Base-by-base conservation (phyloP, 2,113 vertebrate species). In the Cyanistes caeruleus region DNA sequence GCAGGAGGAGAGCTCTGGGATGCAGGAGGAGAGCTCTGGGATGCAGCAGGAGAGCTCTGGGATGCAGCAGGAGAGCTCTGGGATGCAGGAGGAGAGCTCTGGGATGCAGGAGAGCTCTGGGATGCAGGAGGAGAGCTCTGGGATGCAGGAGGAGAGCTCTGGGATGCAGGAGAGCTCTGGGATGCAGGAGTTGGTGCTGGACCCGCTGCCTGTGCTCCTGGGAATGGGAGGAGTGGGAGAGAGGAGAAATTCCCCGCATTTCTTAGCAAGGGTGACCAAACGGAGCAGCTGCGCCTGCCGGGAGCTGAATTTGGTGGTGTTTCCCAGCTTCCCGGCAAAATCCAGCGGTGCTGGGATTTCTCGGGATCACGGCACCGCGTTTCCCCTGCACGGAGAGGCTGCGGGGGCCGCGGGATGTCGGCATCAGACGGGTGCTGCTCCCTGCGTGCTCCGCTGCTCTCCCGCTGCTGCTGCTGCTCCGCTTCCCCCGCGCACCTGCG, bases 311-410 rank as follows among this genome's bases (percentile, higher is more conserved):
- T 2, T 23, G 4, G 19, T 2, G 9, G 11, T 1, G 10, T 18
- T 49, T 53, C 43, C 35, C 67, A 19, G 56, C 35, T 4, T 31
- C 6, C 5, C 30, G 17, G n/a, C 46, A 5, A 25, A 74, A 58
- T 3, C 27, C 51, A 15, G 48, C 31, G 3, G 13, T 3, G 5
- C 44, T 48, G 1, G 43, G 43, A 14, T 10, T 9, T 7, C 33
- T 0, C 41, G 3, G 31, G 7, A 16, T 2, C 3, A 0, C 31
- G 4, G 33, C 8, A 2, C 1, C 2, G 51, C 37, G 21, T 27
- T 27, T 51, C 14, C 22, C 30, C 39, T 4, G 49, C 21, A 2
- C 21, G 4, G 69, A 10, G 49, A 23, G 49, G 84, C 51, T 35
- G 60, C 4, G 2, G 49, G 31, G 19, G 51, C 68, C 22, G 20